Percentiles rank a stretch among this genome's conserved stretches.
These are phyloP conservation scores for Aphelocoma coerulescens DNA, from an alignment of 2,113 vertebrate species.

Conservation along the genomic window DNA sequence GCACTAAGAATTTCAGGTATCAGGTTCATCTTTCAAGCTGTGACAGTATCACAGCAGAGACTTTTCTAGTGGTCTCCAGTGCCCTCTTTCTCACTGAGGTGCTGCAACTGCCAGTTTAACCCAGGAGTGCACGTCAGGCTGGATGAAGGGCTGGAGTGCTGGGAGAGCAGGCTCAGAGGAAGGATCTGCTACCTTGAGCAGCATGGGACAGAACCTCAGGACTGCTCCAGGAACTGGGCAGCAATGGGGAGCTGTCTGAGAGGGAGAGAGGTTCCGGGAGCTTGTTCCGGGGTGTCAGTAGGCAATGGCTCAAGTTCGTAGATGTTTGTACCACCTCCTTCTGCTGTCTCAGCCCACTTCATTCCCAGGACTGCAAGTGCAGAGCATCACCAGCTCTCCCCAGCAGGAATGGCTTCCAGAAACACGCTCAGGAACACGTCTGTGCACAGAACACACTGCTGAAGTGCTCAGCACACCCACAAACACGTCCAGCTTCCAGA, in stretches of 20 bases:
- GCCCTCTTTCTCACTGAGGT: neutral
- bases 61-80: neutral
- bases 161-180: neutral
- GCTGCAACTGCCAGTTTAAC: neutral
- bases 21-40: rapidly evolving
- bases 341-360: neutral
- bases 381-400: neutral
- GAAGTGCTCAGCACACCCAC: neutral
- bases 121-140: neutral
- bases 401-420: neutral
- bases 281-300: rapidly evolving
- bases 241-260: neutral
- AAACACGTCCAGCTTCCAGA: neutral
- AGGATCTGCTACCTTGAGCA: neutral
- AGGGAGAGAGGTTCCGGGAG: neutral
- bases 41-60: neutral
- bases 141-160: neutral
- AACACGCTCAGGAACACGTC: rapidly evolving
- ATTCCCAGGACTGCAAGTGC: neutral
- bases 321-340: neutral
- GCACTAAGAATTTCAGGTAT: neutral
- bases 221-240: neutral
- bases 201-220: neutral
- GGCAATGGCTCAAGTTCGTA: neutral
- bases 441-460: rapidly evolving